Evolutionary conservation across 1,140 invertebrate genomes (phyloP), one percentile per base, ranked within the genome.

Genomic region (Zaprionus tsacasi): DNA sequence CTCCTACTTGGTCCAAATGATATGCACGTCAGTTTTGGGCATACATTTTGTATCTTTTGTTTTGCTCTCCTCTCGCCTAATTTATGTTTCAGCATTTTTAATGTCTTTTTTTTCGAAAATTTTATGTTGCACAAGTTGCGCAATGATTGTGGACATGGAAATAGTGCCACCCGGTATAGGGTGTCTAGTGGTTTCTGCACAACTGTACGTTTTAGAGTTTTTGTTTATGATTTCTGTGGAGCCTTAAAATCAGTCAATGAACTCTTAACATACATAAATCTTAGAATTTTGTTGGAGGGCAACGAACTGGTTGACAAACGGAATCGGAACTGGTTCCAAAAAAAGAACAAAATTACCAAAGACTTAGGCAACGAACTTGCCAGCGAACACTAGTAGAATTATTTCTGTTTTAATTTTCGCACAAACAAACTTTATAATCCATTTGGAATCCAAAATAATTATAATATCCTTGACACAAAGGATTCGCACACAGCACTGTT

Each of bases 1-100:
- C 21, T 21, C 21, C 21, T 21, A 21, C 21, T 21, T 1, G 21
- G 21, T 45, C n/a, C 55, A 80, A 76, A 80, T 81, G 71, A 82
- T 58, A 66, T 72, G 55, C 78, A 70, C 64, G 36, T 70, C 70
- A 45, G n/a, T 45, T 45, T 45, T 45, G 40, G 70, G 43, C 79
- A 60, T 67, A 82, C 81, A 83, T 80, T 80, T 69, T 12, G 17
- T 58, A 12, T 64, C 56, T 79, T 68, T 71, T 68, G 54, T 71
- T 79, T 64, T 57, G 30, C 27, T 56, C 15, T 12, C 13, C 40
- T 45, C 30, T 13, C 13, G 65, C 25, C 25, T 3, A 68, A 81
- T 78, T 70, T 68, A 71, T 64, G 65, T 11, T 68, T 61, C 60
- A 63, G 60, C 27, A 8, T 45, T 60, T 67, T 65, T 8, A 13